Evolutionary conservation across 2,797 vertebrate genomes (phyloP).

Genomic region (Neosalanx taihuensis): DNA sequence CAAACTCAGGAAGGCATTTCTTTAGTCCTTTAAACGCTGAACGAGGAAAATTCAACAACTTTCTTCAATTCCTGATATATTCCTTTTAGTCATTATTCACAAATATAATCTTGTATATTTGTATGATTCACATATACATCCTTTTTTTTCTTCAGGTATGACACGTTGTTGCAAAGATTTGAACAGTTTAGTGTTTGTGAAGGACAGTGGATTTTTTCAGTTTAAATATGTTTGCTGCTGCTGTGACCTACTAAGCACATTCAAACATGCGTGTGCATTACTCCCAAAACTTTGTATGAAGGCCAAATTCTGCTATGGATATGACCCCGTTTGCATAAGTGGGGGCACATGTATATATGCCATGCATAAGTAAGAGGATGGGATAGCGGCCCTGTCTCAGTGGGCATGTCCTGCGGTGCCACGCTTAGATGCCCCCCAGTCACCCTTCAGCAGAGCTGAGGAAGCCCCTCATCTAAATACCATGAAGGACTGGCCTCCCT

Average conservation of each 20-base stretch:
- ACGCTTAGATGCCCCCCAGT: slow-evolving; percentile 67
- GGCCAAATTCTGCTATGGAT: slow-evolving; percentile 63
- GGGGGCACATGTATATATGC: slow-evolving; percentile 64
- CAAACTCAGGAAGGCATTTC: too few relatives aligned
- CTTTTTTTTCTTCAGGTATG: too few relatives aligned
- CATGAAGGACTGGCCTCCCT: slow-evolving; percentile 60
- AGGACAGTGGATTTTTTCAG: too few relatives aligned
- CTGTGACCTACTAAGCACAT: slow-evolving; percentile 61
- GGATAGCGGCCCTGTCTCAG: slow-evolving; percentile 67
- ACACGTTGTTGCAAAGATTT: too few relatives aligned
- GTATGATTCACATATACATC: too few relatives aligned
- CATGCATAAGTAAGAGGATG: slow-evolving; percentile 66
- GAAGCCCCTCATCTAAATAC: slow-evolving; percentile 74
- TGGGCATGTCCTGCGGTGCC: slow-evolving; percentile 73
- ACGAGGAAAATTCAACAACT: too few relatives aligned
- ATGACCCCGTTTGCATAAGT: slow-evolving; percentile 59
- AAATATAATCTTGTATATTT: too few relatives aligned
- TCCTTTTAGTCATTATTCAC: too few relatives aligned
- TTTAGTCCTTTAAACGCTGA: too few relatives aligned
- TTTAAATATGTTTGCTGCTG: not conserved
- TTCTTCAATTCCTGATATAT: too few relatives aligned
- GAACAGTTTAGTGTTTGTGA: too few relatives aligned
- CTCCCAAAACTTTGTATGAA: slow-evolving; percentile 66
- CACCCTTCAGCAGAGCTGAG: slow-evolving; percentile 64
- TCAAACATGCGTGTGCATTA: slow-evolving; percentile 57